A percentile compares a stretch with the other conserved stretches of the same genome.
phyloP scores from a whole-genome alignment of 1,140 invertebrate species.

The Xylocopa sonorina region DNA sequence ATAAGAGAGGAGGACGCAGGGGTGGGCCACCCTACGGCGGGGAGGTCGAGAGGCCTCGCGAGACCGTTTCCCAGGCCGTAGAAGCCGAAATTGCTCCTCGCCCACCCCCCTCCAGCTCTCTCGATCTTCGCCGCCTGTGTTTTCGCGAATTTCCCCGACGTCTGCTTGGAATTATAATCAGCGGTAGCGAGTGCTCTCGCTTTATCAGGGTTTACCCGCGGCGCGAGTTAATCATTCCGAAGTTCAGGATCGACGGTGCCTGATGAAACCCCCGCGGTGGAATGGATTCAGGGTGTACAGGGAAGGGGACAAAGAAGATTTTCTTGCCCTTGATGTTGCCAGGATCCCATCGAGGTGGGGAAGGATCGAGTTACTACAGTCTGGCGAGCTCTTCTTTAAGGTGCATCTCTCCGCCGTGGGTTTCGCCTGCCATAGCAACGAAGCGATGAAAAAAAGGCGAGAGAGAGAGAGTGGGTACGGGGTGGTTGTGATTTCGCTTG shows the following conservation, averaged over 20 bases:
- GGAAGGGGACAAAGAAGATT: slow-evolving; percentile 20
- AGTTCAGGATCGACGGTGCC: slow-evolving; percentile 16
- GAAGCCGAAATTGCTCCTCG: slow-evolving; percentile 65
- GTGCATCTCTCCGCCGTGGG: not conserved
- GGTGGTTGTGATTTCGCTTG: not conserved
- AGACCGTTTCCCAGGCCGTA: slow-evolving; percentile 59
- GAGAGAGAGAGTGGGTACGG: not conserved
- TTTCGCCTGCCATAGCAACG: not conserved
- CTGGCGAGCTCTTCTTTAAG: not conserved
- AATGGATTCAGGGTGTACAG: not conserved
- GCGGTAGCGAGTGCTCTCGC: slow-evolving; percentile 33
- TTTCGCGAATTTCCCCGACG: slow-evolving; percentile 66
- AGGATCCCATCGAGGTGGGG: not conserved
- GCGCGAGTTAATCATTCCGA: slow-evolving; percentile 44
- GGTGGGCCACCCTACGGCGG: slow-evolving; percentile 18
- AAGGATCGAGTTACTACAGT: slow-evolving; percentile 38
- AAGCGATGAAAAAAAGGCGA: not conserved
- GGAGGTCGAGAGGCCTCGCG: slow-evolving; percentile 58
- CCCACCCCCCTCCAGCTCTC: not conserved
- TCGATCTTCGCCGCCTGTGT: slow-evolving; percentile 50
- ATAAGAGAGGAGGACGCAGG: slow-evolving; percentile 39
- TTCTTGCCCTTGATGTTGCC: not conserved
- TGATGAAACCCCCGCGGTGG: not conserved
- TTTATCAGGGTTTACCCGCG: slow-evolving; percentile 52
- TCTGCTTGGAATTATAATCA: slow-evolving; percentile 66